Evolutionary conservation across 2,113 vertebrate genomes (phyloP), one percentile per base, ranked within the genome.

Genomic region (Bubalus kerabau): DNA sequence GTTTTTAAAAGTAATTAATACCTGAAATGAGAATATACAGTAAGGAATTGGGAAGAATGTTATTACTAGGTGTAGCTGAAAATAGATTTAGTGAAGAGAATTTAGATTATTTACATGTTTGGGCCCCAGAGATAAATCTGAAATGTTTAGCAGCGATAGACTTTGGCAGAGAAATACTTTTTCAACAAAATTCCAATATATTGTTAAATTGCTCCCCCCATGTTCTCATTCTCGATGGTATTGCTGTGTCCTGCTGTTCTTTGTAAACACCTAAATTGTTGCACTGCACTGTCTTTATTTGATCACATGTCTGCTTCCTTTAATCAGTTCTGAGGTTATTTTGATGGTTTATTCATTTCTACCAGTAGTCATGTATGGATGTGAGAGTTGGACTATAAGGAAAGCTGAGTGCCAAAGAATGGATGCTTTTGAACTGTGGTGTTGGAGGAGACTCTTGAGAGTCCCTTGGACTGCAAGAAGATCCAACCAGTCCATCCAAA

Each of bases 221-320:
- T 2, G 6, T 60, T 82, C 80, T 67, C 6, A 24, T 6, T 57
- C 57, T 30, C 19, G 23, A 5, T 24, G 17, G 28, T 26, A 1
- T 12, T 24, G 21, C 3, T 32, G 26, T 0, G 9, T 1, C 9
- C 9, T 17, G 16, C 2, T 48, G 0, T 1, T 10, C 36, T 64
- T 13, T 17, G 48, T 26, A 43, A 78, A 59, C 40, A 12, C 7
- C n/a, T 17, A 1, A 21, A 4, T 52, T n/a, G 82, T 4, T 54
- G 9, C 14, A 16, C 40, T 14, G 3, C 1, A 0, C 13, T 3
- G 3, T 57, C 19, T 48, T 50, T 54, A 56, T 54, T 15, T 48
- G 28, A 11, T 30, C 30, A 15, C 52, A 17, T 2, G 14, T n/a
- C n/a, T 94, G 86, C 24, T 21, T 74, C 46, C 9, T 43, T 88